Conservation (phyloP, 2,888 invertebrate species). For the Cynaeus angustus region DNA sequence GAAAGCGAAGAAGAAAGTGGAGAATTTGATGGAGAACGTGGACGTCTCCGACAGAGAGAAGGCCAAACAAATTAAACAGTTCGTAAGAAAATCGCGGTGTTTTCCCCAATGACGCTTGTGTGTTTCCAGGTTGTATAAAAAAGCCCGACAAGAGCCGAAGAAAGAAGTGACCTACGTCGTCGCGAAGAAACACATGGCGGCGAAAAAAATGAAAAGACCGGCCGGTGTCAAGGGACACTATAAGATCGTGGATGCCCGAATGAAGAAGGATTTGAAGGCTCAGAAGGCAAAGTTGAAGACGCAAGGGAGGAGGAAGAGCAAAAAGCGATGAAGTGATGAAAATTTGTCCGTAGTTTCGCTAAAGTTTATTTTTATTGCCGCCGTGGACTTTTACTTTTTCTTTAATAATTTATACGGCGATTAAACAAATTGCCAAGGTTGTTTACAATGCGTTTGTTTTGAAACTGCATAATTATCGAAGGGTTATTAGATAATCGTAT, state of each 20-base stretch:
- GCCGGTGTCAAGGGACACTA: constrained; percentile 93
- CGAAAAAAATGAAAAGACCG: constrained; percentile 86
- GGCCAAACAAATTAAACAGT: constrained; percentile 91
- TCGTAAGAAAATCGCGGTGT: constrained; percentile 65
- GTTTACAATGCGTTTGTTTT: constrained; percentile 49
- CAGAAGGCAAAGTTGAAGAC: constrained; percentile 72
- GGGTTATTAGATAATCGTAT: constrained; percentile 6
- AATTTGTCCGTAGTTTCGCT: constrained; percentile 30
- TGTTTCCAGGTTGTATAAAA: constrained; percentile 87
- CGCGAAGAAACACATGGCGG: constrained; percentile 88
- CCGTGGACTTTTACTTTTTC: constrained; percentile 52
- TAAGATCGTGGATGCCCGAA: constrained; percentile 95
- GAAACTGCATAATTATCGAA: constrained; percentile 32
- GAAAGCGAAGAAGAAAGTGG: constrained; percentile 96
- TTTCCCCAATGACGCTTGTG: constrained; percentile 36
- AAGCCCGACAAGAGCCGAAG: constrained; percentile 88
- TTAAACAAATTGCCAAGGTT: constrained; percentile 72
- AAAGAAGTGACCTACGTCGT: constrained; percentile 95
- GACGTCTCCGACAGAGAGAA: constrained; percentile 96
- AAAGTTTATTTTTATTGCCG: constrained; percentile 42
- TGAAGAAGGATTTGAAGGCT: constrained; percentile 94
- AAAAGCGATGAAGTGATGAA: constrained; percentile 59
- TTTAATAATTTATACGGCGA: constrained; percentile 57
- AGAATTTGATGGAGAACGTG: constrained; percentile 91
- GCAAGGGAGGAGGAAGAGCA: constrained; percentile 65